Evolutionary conservation across 1,140 invertebrate genomes (phyloP), one percentile per base, ranked within the genome.

Genomic region (Ooceraea biroi): DNA sequence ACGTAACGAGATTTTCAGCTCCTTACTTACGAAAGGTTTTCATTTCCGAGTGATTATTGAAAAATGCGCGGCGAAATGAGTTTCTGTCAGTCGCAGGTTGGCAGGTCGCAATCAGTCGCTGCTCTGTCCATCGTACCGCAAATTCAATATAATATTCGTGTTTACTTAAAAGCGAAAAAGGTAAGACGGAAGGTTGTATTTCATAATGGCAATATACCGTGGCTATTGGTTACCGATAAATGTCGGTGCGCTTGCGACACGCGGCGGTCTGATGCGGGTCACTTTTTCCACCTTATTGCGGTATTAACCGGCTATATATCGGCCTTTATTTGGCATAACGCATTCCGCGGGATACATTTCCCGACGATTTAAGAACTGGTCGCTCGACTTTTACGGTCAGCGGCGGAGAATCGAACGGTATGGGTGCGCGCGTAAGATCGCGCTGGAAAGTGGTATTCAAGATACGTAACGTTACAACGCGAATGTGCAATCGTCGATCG

Each of bases 281-380:
- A 63, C 36, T 80, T 80, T 86, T 86, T 84, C 82, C 72, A 78
- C 80, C 44, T 78, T 86, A 50, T 66, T 66, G 46, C 72, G 17
- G 27, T 60, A 48, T 50, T 44, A 84, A 66, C 25, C 44, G 71
- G 66, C 50, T 25, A 57, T 82, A 57, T 69, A 69, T 69, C 71
- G 52, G 61, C 41, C 86, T 87, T 87, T 83, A 87, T 86, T 87
- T 87, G 85, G 78, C 52, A 58, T 63, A 77, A 17, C 68, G 73
- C 12, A 27, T 60, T 25, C 50, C 55, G 46, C 46, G 52, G 57
- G 69, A 69, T 58, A 48, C 14, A 74, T 86, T 84, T 87, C 66
- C 66, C 80, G 85, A 22, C 30, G 85, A 86, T 87, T 76, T 80
- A 55, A 84, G 72, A 86, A 87, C 85, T 78, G 86, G 72, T 84